Evolutionary conservation across 2,113 vertebrate genomes (phyloP), one percentile per base, ranked within the genome.

Genomic region (Peucedramus taeniatus): DNA sequence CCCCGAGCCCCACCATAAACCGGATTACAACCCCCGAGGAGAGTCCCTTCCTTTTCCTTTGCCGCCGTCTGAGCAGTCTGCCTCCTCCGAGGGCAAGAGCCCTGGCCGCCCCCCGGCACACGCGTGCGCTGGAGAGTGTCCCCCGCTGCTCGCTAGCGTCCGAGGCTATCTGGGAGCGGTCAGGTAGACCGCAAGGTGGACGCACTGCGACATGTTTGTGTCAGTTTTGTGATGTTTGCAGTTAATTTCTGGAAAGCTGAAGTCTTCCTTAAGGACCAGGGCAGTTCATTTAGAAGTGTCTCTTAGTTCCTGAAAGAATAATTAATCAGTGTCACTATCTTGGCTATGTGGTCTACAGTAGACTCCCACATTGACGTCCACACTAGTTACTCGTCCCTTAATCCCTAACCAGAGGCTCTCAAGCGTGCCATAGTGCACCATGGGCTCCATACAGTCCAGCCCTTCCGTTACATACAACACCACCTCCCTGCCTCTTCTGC

Each of bases 391-490:
- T 42, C 22, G 14, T 18, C 21, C 35, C 31, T 68, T 59, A 26
- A 33, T 42, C 37, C 31, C 33, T 44, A 10, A 26, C 8, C 37
- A 68, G 71, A 44, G 37, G 17, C 11, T 68, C 26, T 27, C 37
- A 68, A 5, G 11, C 0, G 0, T 68, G 21, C 11, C 31, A 15
- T 15, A 27, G 45, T 5, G 4, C 9, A 15, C 9, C 28, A 19
- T 22, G 31, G 28, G 7, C 21, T 37, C 21, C 21, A 8, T 33
- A 18, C 7, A 26, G 9, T 76, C 17, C 26, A 35, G 13, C 47
- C 39, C 13, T 53, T 44, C 31, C 3, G 1, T 59, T 53, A 21
- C 6, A 44, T 8, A 13, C 15, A 50, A 22, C 0, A 0, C 15
- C 37, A 18, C 17, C 20, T 49, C 9, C 19, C 15, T 7, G 21